Base-by-base conservation (phyloP, 2,888 invertebrate genomes). In the Teleiodes luculella region DNA sequence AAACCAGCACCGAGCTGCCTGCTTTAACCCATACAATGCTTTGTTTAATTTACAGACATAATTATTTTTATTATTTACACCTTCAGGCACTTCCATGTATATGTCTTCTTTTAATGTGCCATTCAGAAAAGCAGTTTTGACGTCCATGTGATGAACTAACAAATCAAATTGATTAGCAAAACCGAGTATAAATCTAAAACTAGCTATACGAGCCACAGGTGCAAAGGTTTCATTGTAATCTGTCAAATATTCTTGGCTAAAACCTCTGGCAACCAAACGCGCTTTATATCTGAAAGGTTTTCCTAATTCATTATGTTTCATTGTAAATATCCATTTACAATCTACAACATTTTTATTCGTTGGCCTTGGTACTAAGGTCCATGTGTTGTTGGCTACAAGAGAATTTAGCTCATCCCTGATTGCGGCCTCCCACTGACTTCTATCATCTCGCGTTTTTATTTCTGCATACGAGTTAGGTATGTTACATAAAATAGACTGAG, bases 141-240 rank as follows among this genome's bases (percentile, higher is more conserved):
- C 64, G 24, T 66, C 64, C 55, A 64, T 54, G 18, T 67, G 65
- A 53, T 62, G 60, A 7, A 62, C 24, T 18, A 47, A 18, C 31
- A 67, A 55, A 46, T 62, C 55, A 50, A 43, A 52, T 53, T 71
- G 63, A 58, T 61, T 63, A n/a, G 64, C 53, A n/a, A n/a, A n/a
- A n/a, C n/a, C n/a, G n/a, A n/a, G n/a, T n/a, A n/a, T n/a, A n/a
- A n/a, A n/a, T n/a, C 72, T 57, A 10, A 71, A 62, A 14, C 62
- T 66, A 14, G 59, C 16, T 56, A 66, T 63, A 53, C 60, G 65
- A 1, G 63, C 68, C 1, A 70, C 65, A 14, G 69, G 66, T 16
- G 69, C 61, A 59, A 71, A 73, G 5, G 67, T 67, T 50, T 72
- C 64, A 43, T 67, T 54, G 57, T 66, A 70, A 47, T 68, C 62